These are phyloP conservation scores for Eudasyphora cyanicolor DNA, from an alignment of 2,888 invertebrate genomes.

Conservation along the genomic window DNA sequence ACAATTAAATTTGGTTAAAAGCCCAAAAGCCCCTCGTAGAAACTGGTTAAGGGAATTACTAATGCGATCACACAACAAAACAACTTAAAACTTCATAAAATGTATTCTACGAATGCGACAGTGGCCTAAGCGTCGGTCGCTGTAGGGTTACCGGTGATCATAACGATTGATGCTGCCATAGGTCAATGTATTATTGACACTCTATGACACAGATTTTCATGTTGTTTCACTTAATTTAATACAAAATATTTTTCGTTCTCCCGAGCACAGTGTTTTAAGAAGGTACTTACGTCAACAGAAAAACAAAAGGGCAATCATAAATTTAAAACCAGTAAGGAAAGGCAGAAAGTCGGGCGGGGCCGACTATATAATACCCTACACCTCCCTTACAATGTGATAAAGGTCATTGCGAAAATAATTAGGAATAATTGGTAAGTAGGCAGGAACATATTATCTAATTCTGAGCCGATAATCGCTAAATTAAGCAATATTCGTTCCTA, in stretches of 20 bases:
- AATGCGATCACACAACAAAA: background rate
- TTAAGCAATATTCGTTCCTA: no score
- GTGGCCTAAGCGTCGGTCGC: background rate
- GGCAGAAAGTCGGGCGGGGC: no score
- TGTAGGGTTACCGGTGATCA: background rate
- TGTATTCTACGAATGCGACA: no score
- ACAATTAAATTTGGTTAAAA: background rate
- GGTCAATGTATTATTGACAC: constrained; percentile 40
- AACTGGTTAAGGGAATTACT: constrained; percentile 35
- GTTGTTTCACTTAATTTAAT: constrained; percentile 12
- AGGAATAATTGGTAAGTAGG: no score
- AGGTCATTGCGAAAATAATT: no score
- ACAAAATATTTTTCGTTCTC: constrained; percentile 4
- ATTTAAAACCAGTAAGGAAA: no score
- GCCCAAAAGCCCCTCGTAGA: background rate
- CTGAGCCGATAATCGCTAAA: no score
- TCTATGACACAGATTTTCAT: constrained; percentile 33
- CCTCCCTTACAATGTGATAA: no score
- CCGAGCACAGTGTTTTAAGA: background rate
- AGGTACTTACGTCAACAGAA: background rate
- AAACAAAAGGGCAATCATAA: no score
- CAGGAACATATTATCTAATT: no score
- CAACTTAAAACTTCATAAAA: no score
- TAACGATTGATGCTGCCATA: background rate
- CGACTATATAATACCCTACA: no score